phyloP scores from a whole-genome alignment of 2,888 invertebrate species.

The Hypomecis atomaria region DNA sequence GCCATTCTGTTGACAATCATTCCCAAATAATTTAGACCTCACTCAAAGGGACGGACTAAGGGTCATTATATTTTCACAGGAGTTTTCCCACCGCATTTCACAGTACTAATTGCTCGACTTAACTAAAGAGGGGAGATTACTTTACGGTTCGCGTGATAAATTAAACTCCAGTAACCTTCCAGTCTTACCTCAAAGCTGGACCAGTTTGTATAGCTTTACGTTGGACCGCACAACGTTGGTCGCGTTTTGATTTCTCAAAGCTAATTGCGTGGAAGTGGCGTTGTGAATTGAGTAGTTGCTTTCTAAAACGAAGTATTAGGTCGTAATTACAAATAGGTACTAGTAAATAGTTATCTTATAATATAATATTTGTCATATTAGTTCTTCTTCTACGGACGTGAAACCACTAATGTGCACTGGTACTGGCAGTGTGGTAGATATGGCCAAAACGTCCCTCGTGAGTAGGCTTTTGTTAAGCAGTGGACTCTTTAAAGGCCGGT shows the following conservation, averaged over 20 bases:
- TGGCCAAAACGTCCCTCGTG: too few relatives aligned
- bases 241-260: conserved; percentile 14
- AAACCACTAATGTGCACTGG: too few relatives aligned
- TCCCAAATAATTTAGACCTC: too few relatives aligned
- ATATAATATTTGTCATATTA: too few relatives aligned
- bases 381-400: too few relatives aligned
- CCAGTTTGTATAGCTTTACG: conserved; percentile 17
- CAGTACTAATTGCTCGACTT: neutral
- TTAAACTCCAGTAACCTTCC: conserved; percentile 9
- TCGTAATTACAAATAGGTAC: too few relatives aligned
- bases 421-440: too few relatives aligned
- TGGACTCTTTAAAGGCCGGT: too few relatives aligned
- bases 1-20: too few relatives aligned
- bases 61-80: neutral
- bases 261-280: conserved; percentile 1
- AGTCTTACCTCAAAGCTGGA: conserved; percentile 1
- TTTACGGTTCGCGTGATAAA: conserved; percentile 17
- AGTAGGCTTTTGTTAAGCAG: too few relatives aligned
- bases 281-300: neutral
- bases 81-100: neutral
- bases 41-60: neutral
- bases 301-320: too few relatives aligned
- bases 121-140: conserved; percentile 14
- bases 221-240: neutral
- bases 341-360: too few relatives aligned